Percentiles rank a stretch among this genome's conserved stretches.
phyloP scores from a whole-genome alignment of 2,888 invertebrate species.

The Philonicus albiceps region DNA sequence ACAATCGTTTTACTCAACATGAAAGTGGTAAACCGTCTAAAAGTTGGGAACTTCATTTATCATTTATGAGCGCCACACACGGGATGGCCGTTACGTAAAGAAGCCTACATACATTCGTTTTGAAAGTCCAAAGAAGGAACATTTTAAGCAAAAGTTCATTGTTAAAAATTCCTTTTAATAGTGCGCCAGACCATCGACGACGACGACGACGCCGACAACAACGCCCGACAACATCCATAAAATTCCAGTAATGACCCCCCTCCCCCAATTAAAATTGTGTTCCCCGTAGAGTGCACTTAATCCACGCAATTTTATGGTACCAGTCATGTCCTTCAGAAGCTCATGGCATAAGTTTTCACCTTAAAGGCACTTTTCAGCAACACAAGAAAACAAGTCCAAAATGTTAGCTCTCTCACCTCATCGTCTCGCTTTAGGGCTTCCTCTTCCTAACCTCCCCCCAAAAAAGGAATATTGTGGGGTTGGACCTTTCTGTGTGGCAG shows the following conservation, averaged over 20 bases:
- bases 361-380: not conserved
- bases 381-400: not conserved
- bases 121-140: not conserved
- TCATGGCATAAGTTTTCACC: not conserved
- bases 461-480: no score
- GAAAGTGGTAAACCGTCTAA: not conserved
- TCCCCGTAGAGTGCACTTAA: not conserved
- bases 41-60: not conserved
- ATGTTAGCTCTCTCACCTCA: not conserved
- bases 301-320: not conserved
- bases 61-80: not conserved
- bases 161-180: not conserved
- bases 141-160: not conserved
- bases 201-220: not conserved
- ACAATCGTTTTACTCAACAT: not conserved
- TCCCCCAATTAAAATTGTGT: not conserved
- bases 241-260: not conserved
- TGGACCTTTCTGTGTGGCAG: not conserved
- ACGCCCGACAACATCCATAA: not conserved
- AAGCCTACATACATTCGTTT: not conserved
- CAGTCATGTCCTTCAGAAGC: not conserved
- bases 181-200: not conserved
- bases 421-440: not conserved
- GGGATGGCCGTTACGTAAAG: not conserved
- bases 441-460: no score